phyloP scores from a whole-genome alignment of 2,113 vertebrate genomes.

The Onychorhynchus coronatus region DNA sequence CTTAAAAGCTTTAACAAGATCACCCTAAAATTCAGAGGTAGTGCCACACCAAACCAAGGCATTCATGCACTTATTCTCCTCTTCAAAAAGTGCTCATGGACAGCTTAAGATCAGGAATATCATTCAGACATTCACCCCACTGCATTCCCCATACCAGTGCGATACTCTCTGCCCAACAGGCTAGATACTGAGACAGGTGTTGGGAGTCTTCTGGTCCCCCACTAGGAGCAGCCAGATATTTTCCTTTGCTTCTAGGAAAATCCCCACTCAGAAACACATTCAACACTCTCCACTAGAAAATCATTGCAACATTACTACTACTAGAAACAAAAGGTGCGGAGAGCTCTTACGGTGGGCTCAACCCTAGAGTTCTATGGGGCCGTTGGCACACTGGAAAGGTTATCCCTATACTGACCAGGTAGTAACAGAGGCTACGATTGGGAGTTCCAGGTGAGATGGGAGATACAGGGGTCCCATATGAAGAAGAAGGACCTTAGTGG shows the following conservation, averaged over 20 bases:
- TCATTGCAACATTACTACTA: fast-evolving
- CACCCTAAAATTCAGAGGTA: neutral
- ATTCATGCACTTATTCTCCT: fast-evolving
- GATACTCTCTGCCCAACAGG: neutral
- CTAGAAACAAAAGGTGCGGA: neutral
- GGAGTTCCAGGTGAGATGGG: neutral
- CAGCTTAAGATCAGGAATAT: neutral
- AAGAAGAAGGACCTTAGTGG: neutral
- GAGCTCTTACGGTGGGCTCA: neutral
- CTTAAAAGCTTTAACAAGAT: neutral
- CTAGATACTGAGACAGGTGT: neutral
- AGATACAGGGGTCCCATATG: fast-evolving
- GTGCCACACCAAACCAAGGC: neutral
- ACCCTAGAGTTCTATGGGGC: fast-evolving
- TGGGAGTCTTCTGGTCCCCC: neutral
- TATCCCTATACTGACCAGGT: neutral
- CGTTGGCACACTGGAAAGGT: neutral
- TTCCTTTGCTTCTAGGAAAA: neutral
- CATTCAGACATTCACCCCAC: neutral
- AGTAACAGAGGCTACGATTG: fast-evolving
- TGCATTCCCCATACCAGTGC: neutral
- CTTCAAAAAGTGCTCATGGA: neutral
- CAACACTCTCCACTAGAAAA: neutral
- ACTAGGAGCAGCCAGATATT: neutral
- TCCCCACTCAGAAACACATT: neutral